phyloP scores from a whole-genome alignment of 1,140 invertebrate species.

The Drosophila prosaltans region DNA sequence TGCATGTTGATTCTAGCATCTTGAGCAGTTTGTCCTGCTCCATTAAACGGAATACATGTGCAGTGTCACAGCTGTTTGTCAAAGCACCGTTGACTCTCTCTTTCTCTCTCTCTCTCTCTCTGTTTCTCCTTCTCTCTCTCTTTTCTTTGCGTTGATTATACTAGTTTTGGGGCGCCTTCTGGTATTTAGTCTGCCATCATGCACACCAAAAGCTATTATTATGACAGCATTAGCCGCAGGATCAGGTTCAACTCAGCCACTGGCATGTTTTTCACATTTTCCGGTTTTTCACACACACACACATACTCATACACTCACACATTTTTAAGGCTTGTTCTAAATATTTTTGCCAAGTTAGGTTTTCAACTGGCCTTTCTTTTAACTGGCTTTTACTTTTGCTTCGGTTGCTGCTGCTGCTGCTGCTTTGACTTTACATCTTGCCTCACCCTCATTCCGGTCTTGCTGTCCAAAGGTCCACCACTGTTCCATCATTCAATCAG shows the following conservation, averaged over 20 bases:
- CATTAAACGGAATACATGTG: too few relatives aligned
- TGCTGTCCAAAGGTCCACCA: conserved; percentile 9
- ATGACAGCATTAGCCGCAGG: conserved; percentile 30
- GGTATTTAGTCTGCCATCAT: conserved; percentile 19
- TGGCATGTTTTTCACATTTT: conserved; percentile 42
- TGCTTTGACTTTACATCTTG: background rate
- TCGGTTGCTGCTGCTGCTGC: background rate
- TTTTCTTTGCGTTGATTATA: conserved; percentile 15
- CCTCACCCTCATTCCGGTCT: background rate
- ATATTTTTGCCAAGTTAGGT: conserved; percentile 46
- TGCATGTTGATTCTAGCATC: too few relatives aligned
- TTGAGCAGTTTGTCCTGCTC: too few relatives aligned
- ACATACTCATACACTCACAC: background rate
- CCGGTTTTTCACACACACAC: conserved; percentile 30
- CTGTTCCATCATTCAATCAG: conserved; percentile 24
- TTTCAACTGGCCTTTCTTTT: conserved; percentile 37
- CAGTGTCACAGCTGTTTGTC: conserved; percentile 44
- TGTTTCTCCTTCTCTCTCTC: background rate
- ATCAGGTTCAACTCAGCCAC: conserved; percentile 1
- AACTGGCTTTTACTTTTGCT: conserved; percentile 37
- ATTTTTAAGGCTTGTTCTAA: conserved; percentile 50
- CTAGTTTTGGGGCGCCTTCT: conserved; percentile 42
- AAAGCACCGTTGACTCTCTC: conserved; percentile 40
- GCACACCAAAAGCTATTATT: conserved; percentile 30
- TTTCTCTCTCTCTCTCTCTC: background rate